Percentiles rank a stretch among this genome's conserved stretches.
Conservation (phyloP, 2,797 vertebrate species). For the Botia almorhae region DNA sequence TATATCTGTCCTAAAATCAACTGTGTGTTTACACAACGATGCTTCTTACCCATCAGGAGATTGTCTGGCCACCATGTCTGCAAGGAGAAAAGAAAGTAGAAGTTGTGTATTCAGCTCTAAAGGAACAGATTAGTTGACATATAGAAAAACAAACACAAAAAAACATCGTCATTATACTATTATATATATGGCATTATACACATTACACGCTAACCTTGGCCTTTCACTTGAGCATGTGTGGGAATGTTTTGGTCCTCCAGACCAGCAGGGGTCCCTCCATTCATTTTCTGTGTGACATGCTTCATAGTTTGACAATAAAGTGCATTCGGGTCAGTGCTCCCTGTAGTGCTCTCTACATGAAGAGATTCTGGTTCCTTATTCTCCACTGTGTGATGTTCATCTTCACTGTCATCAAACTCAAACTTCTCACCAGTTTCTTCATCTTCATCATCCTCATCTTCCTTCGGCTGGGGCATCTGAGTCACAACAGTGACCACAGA, state of each 20-base stretch:
- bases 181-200: too few species aligned
- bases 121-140: background rate
- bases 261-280: conserved; percentile 52
- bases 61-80: conserved; percentile 57
- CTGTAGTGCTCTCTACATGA: conserved; percentile 18
- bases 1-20: background rate
- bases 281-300: conserved; percentile 7
- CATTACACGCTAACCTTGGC: conserved; percentile 34
- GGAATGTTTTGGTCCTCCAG: conserved; percentile 48
- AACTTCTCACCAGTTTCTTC: conserved; percentile 81
- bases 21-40: background rate
- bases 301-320: conserved; percentile 55
- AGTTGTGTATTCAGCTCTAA: background rate
- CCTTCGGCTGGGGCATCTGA: conserved; percentile 53
- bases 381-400: conserved; percentile 61
- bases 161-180: background rate
- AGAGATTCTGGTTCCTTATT: conserved; percentile 23
- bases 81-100: background rate
- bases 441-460: conserved; percentile 67
- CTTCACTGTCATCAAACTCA: conserved; percentile 79
- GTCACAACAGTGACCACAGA: conserved; percentile 51
- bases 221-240: background rate
- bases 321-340: conserved; percentile 35
- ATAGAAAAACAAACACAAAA: background rate
- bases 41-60: conserved; percentile 63